These are phyloP conservation scores for Hyperopisus bebe DNA, from an alignment of 2,113 vertebrate species.

Conservation along the genomic window DNA sequence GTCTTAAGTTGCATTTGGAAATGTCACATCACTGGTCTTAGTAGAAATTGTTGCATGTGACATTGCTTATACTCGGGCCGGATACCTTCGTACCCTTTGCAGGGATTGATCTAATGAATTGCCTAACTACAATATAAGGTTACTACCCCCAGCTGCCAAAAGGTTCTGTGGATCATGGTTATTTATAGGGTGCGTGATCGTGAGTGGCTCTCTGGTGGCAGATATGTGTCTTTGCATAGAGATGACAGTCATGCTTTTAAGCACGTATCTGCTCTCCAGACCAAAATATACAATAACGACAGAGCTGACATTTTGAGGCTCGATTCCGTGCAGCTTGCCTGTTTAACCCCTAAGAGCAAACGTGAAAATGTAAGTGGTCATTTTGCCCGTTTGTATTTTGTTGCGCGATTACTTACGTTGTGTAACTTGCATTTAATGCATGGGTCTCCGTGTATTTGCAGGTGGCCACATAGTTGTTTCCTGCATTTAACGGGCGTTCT, in stretches of 20 bases:
- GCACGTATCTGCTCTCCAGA: neutral
- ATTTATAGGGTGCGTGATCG: constrained; percentile 8
- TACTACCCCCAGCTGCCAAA: constrained; percentile 1
- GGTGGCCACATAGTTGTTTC: constrained; percentile 17
- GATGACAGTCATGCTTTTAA: neutral
- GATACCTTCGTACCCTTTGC: neutral
- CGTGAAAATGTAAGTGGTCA: constrained; percentile 16
- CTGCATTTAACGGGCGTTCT: constrained; percentile 42
- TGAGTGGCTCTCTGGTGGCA: neutral
- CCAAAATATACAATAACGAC: neutral
- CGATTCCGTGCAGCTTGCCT: neutral
- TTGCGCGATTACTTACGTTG: neutral
- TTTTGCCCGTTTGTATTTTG: neutral
- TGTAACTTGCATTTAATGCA: neutral
- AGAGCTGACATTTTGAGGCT: neutral
- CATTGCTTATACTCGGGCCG: neutral
- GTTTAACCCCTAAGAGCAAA: neutral
- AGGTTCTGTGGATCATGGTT: neutral
- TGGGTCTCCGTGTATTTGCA: neutral
- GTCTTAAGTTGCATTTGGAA: neutral
- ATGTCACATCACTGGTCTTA: neutral
- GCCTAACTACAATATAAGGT: neutral
- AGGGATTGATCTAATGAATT: neutral
- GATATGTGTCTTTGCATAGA: neutral
- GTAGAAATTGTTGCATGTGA: neutral